phyloP scores from a whole-genome alignment of 2,888 invertebrate species.

The Aleiodes testaceus region DNA sequence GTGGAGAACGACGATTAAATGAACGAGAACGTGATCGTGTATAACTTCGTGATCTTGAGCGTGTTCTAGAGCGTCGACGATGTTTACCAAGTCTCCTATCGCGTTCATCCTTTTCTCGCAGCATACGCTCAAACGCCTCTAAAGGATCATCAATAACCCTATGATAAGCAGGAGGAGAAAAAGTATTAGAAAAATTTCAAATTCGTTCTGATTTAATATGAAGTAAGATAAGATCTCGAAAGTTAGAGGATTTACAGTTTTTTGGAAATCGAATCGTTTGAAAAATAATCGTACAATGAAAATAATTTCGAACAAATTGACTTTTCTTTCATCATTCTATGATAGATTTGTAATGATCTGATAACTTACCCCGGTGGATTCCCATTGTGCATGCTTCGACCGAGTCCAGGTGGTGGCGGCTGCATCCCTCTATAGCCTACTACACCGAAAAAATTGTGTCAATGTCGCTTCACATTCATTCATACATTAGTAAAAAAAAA shows the following conservation, averaged over 20 bases:
- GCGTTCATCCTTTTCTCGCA: slow-evolving; percentile 87
- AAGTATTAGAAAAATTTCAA: neutral
- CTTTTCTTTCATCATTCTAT: neutral
- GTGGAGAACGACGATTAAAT: slow-evolving; percentile 67
- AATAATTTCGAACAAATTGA: neutral
- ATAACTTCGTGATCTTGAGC: slow-evolving; percentile 74
- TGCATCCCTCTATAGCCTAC: slow-evolving; percentile 72
- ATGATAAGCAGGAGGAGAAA: slow-evolving; percentile 49
- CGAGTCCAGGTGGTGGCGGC: slow-evolving; percentile 78
- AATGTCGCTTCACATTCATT: neutral
- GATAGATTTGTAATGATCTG: neutral
- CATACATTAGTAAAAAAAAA: slow-evolving; percentile 60
- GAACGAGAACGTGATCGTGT: slow-evolving; percentile 72
- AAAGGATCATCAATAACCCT: slow-evolving; percentile 89
- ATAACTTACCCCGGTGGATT: slow-evolving; percentile 75
- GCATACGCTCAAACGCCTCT: slow-evolving; percentile 89
- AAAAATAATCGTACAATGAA: too few species aligned
- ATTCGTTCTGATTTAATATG: neutral
- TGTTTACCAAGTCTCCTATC: slow-evolving; percentile 79
- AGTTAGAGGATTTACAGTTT: too few species aligned
- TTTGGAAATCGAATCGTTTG: too few species aligned
- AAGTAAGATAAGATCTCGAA: neutral
- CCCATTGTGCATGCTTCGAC: slow-evolving; percentile 72
- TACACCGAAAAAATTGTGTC: slow-evolving; percentile 40
- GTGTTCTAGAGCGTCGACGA: slow-evolving; percentile 74